These are phyloP conservation scores for Laodelphax striatellus DNA, from an alignment of 1,140 invertebrate genomes.

Conservation along the genomic window DNA sequence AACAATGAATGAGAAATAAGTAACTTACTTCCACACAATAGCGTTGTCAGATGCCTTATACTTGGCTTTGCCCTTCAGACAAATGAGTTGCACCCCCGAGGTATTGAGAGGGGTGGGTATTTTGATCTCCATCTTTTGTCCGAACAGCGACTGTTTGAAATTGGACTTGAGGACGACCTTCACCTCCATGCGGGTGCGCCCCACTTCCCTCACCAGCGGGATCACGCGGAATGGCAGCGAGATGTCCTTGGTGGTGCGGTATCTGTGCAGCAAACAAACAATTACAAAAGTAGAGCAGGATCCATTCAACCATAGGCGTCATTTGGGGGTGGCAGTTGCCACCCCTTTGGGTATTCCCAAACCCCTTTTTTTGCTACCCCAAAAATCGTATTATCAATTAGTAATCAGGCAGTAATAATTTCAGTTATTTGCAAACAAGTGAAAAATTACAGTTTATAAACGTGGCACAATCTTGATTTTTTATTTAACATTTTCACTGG, in stretches of 20 bases:
- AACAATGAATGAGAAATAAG: conserved; percentile 4
- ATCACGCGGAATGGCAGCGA: conserved; percentile 98
- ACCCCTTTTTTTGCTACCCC: no score
- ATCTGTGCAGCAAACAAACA: conserved; percentile 42
- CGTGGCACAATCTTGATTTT: no score
- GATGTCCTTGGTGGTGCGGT: conserved; percentile 99
- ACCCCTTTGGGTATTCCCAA: no score
- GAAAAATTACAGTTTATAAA: no score
- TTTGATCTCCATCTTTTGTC: conserved; percentile 98
- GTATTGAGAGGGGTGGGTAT: conserved; percentile 99
- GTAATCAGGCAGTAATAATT: no score
- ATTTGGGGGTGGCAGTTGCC: no score
- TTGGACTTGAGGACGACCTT: conserved; percentile 98
- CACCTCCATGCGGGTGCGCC: conserved; percentile 98
- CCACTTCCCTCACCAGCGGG: conserved; percentile 93
- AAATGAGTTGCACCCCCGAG: conserved; percentile 96
- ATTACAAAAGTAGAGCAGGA: no score
- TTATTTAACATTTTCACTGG: no score
- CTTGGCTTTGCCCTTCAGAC: conserved; percentile 98
- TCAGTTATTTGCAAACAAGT: no score
- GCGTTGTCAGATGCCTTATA: conserved; percentile 99
- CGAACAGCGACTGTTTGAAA: conserved; percentile 94
- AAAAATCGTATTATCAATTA: no score
- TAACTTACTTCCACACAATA: conserved; percentile 95
- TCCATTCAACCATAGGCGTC: no score